Percentiles rank a stretch among this genome's conserved stretches.
Evolutionary conservation across 2,888 invertebrate species (phyloP).

Genomic region (Parnassius glacialis): DNA sequence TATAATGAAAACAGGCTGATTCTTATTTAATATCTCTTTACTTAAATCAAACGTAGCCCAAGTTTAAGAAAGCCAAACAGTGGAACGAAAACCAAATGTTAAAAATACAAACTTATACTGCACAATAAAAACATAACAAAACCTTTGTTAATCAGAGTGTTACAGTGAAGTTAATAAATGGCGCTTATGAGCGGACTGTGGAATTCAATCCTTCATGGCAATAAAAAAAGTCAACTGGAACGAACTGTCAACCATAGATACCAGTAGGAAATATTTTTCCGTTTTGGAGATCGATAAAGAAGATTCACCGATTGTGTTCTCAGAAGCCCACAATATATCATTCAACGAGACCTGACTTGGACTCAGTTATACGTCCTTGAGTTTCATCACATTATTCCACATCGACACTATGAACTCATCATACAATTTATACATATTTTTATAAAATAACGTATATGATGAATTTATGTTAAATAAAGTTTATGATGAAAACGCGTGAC

Average conservation of each 20-base stretch:
- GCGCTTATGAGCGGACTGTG: constrained; percentile 75
- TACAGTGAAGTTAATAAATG: constrained; percentile 56
- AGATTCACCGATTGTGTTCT: constrained; percentile 82
- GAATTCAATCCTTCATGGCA: constrained; percentile 71
- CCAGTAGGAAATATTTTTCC: constrained; percentile 83
- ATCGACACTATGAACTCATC: constrained; percentile 69
- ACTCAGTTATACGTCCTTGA: constrained; percentile 80
- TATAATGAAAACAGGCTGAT: too few relatives aligned
- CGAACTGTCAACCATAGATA: constrained; percentile 71
- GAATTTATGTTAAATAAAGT: too few relatives aligned
- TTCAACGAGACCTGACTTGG: constrained; percentile 76
- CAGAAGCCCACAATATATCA: constrained; percentile 70
- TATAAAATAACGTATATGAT: too few relatives aligned
- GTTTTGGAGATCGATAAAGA: constrained; percentile 84
- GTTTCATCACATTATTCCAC: constrained; percentile 82
- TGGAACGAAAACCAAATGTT: constrained; percentile 29
- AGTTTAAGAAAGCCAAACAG: neutral
- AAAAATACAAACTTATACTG: constrained; percentile 36
- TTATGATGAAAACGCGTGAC: too few relatives aligned
- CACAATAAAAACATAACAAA: constrained; percentile 32
- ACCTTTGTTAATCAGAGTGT: constrained; percentile 38
- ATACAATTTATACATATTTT: too few relatives aligned
- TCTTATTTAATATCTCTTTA: too few relatives aligned
- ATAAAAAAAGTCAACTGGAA: constrained; percentile 65
- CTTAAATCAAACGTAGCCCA: too few relatives aligned